Percentiles rank a stretch among this genome's conserved stretches.
These are phyloP conservation scores for Caenorhabditis panamensis DNA, from an alignment of 2,888 invertebrate genomes.

Conservation along the genomic window DNA sequence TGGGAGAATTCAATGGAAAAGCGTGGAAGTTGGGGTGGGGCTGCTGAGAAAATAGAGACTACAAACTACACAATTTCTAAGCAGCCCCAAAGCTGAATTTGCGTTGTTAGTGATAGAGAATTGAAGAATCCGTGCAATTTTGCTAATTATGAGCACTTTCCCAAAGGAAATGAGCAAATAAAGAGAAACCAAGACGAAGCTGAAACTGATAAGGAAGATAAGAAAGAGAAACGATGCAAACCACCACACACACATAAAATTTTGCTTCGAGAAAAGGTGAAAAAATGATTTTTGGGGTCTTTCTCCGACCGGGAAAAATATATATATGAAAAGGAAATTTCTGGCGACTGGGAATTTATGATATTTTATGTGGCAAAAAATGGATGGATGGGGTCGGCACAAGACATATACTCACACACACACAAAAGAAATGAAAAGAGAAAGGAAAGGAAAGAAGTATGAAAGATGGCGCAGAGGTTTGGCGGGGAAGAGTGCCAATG, in stretches of 20 bases:
- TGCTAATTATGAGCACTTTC: slow-evolving; percentile 1
- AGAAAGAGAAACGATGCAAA: neutral
- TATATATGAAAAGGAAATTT: no score
- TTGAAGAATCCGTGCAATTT: no score
- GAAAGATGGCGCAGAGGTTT: neutral
- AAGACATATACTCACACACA: neutral
- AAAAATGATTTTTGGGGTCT: neutral
- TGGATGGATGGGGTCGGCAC: slow-evolving; percentile 16
- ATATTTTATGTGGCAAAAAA: slow-evolving; percentile 22
- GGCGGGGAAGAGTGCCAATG: neutral
- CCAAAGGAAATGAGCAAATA: neutral
- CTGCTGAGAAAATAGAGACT: neutral
- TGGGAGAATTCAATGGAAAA: neutral
- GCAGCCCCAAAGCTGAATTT: neutral
- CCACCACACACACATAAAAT: slow-evolving; percentile 1
- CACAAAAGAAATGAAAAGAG: neutral
- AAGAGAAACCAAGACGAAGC: neutral
- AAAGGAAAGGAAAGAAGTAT: neutral
- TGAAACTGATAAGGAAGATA: slow-evolving; percentile 8
- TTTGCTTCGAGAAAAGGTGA: neutral
- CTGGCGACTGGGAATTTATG: slow-evolving; percentile 10
- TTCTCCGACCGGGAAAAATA: no score
- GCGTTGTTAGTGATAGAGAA: no score
- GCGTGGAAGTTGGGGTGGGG: neutral
- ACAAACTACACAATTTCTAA: neutral